Conservation (phyloP, 2,888 invertebrate species). For the Leuctra nigra region DNA sequence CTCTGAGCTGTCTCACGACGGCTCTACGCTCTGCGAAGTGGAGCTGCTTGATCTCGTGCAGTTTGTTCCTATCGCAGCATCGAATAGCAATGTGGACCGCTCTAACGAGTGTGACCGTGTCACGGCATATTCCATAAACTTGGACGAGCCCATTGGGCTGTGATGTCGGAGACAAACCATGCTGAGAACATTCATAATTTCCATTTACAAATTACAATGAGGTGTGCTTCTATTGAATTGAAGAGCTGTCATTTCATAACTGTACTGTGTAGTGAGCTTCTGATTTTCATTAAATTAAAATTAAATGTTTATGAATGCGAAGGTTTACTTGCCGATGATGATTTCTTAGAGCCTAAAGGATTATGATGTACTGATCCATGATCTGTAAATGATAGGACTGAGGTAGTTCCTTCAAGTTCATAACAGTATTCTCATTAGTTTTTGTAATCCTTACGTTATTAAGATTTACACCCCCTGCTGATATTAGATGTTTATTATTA, state of each 20-base stretch:
- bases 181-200: slow-evolving; percentile 24
- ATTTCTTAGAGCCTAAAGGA: slow-evolving; percentile 29
- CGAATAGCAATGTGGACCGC: slow-evolving; percentile 26
- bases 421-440: neutral
- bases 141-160: slow-evolving; percentile 25
- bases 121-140: slow-evolving; percentile 29
- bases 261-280: no score
- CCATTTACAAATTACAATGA: no score
- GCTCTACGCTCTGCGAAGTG: slow-evolving; percentile 24
- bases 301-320: no score
- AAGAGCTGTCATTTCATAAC: no score
- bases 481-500: no score
- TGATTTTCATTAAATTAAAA: no score
- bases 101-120: slow-evolving; percentile 18
- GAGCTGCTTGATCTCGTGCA: slow-evolving; percentile 28
- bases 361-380: slow-evolving; percentile 29
- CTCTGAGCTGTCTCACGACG: slow-evolving; percentile 5
- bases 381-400: slow-evolving; percentile 40
- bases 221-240: no score
- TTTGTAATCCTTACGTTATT: no score
- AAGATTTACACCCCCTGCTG: no score
- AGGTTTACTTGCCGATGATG: slow-evolving; percentile 19
- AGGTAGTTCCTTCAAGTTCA: slow-evolving; percentile 25
- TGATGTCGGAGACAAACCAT: slow-evolving; percentile 29
- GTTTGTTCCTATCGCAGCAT: slow-evolving; percentile 29